Conservation (phyloP, 2,113 vertebrate genomes). For the Illadopsis cleaveri region DNA sequence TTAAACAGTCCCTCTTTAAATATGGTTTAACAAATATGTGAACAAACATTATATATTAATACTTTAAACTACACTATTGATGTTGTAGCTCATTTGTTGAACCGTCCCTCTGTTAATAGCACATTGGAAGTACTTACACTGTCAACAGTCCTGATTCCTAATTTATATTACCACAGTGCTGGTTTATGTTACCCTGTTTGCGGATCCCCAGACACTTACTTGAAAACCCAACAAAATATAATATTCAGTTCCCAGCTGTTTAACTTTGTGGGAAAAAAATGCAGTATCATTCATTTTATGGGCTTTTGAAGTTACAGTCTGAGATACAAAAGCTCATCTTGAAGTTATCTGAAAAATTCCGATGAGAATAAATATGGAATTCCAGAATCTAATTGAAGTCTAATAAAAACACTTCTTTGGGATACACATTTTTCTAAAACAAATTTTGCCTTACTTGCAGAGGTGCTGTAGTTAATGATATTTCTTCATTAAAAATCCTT, state of each 20-base stretch:
- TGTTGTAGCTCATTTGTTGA: constrained; percentile 4
- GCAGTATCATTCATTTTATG: background rate
- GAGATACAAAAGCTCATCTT: background rate
- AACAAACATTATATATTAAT: background rate
- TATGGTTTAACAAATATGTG: background rate
- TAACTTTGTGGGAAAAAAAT: background rate
- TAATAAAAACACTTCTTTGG: background rate
- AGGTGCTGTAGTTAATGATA: background rate
- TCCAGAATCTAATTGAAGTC: background rate
- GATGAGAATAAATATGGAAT: background rate
- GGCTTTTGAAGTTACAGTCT: background rate
- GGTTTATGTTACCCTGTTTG: background rate
- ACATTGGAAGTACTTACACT: background rate
- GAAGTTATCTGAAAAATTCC: background rate
- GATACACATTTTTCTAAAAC: background rate
- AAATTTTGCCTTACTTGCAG: background rate
- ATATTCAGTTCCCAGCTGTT: background rate
- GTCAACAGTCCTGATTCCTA: background rate
- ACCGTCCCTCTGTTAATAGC: background rate
- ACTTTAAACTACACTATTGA: background rate
- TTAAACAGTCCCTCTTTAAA: background rate
- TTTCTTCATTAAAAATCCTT: background rate
- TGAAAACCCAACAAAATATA: background rate
- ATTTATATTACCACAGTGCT: background rate
- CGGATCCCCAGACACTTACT: background rate